Conservation (phyloP, 2,888 invertebrate species). For the Pemphredon lugubris region DNA sequence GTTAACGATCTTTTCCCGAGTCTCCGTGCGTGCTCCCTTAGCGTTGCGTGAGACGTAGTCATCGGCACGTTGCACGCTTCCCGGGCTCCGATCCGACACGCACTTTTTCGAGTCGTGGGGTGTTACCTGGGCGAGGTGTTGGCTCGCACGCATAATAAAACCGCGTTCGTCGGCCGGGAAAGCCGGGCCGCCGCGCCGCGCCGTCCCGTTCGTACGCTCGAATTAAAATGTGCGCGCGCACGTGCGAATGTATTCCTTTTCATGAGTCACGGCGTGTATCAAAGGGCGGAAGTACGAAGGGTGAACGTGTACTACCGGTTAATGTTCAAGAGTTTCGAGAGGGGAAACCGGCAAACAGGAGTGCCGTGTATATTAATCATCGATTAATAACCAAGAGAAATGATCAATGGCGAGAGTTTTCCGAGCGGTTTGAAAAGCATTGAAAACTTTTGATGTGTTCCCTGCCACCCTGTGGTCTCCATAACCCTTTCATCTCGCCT, state of each 20-base stretch:
- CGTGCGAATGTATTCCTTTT: slow-evolving; percentile 36
- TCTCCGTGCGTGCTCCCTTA: slow-evolving; percentile 3
- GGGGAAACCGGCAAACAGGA: slow-evolving; percentile 7
- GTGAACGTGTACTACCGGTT: slow-evolving; percentile 19
- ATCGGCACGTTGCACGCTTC: slow-evolving; percentile 38
- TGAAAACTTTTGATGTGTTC: too few species aligned
- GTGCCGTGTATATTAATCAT: slow-evolving; percentile 30
- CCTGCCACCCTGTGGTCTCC: too few species aligned
- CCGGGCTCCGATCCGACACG: slow-evolving; percentile 17
- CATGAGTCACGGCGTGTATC: slow-evolving; percentile 40
- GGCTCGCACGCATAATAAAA: slow-evolving; percentile 27
- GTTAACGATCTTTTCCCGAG: slow-evolving; percentile 45
- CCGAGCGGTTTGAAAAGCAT: too few species aligned
- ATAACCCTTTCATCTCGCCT: too few species aligned
- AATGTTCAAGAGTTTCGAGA: slow-evolving; percentile 5
- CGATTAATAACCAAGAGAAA: slow-evolving; percentile 41
- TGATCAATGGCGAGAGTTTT: slow-evolving; percentile 6
- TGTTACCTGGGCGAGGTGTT: slow-evolving; percentile 23
- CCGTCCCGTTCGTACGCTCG: not conserved
- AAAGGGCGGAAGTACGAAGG: slow-evolving; percentile 31
- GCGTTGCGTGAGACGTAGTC: slow-evolving; percentile 38
- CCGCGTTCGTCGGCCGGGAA: too few species aligned
- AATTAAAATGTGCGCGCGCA: slow-evolving; percentile 48
- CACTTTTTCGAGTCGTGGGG: slow-evolving; percentile 7
- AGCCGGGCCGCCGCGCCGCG: too few species aligned